Percentiles rank a stretch among this genome's conserved stretches.
phyloP scores from a whole-genome alignment of 2,888 invertebrate genomes.

The Zelleria hepariella region DNA sequence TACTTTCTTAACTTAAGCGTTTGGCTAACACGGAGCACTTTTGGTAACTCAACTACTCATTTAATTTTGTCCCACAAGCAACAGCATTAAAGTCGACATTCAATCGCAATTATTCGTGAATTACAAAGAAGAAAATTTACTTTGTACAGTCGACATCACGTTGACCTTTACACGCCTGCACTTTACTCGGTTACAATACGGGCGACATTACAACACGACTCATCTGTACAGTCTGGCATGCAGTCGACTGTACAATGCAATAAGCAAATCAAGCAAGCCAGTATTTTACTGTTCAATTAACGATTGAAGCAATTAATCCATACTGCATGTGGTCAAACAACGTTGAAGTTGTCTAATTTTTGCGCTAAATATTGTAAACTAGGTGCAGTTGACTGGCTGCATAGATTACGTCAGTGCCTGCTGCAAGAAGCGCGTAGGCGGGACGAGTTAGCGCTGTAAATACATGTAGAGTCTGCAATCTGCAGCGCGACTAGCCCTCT shows the following conservation, averaged over 20 bases:
- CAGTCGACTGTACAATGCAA: too few species aligned
- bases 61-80: neutral
- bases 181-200: too few species aligned
- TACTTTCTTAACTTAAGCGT: neutral
- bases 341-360: neutral
- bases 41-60: neutral
- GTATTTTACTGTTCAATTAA: neutral
- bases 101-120: neutral
- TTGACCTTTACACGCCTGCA: too few species aligned
- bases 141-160: too few species aligned
- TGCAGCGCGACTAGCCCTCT: neutral
- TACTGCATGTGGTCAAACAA: neutral
- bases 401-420: constrained; percentile 38
- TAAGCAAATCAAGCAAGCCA: neutral
- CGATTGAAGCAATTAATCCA: neutral
- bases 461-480: neutral
- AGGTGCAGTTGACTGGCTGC: constrained; percentile 31
- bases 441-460: neutral
- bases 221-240: too few species aligned
- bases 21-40: neutral
- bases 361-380: neutral
- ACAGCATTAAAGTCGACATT: neutral
- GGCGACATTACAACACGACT: too few species aligned
- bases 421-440: constrained; percentile 17
- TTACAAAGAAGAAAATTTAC: too few species aligned